Percentiles rank a stretch among this genome's conserved stretches.
These are phyloP conservation scores for Podarcis lilfordi DNA, from an alignment of 2,797 vertebrate species.

Conservation along the genomic window DNA sequence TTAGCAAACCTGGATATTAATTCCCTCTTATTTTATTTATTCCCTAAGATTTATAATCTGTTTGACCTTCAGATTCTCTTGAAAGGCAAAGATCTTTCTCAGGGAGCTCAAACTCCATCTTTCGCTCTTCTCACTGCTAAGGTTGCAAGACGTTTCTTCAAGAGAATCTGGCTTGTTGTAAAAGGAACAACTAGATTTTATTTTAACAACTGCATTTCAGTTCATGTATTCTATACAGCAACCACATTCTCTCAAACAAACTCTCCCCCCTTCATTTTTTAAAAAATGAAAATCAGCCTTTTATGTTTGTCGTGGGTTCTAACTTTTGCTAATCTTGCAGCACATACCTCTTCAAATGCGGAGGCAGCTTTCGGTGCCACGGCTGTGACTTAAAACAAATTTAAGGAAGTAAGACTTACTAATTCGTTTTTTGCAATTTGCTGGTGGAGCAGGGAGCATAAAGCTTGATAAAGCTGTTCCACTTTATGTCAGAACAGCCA, in stretches of 20 bases:
- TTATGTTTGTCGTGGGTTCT: not conserved
- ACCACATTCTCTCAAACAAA: not conserved
- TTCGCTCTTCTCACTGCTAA: not conserved
- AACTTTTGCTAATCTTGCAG: not conserved
- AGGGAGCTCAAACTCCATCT: not conserved
- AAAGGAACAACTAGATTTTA: not conserved
- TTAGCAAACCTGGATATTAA: not conserved
- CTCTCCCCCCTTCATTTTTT: not conserved
- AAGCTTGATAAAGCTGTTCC: constrained; percentile 74
- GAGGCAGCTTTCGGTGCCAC: not conserved
- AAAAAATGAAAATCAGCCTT: not conserved
- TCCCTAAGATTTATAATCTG: too few species aligned
- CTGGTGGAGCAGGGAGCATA: not conserved
- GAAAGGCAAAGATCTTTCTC: not conserved
- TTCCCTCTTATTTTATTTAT: not conserved
- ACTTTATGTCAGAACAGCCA: constrained; percentile 51
- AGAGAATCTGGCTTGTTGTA: not conserved
- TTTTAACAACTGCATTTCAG: not conserved
- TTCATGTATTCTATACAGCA: not conserved
- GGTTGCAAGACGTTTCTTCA: not conserved
- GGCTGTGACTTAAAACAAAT: not conserved
- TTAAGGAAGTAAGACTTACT: not conserved
- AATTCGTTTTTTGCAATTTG: constrained; percentile 12
- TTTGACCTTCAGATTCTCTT: not conserved
- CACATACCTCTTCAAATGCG: fast-evolving